These are phyloP conservation scores for Dinomys branickii DNA, from an alignment of 2,113 vertebrate genomes.

Conservation along the genomic window DNA sequence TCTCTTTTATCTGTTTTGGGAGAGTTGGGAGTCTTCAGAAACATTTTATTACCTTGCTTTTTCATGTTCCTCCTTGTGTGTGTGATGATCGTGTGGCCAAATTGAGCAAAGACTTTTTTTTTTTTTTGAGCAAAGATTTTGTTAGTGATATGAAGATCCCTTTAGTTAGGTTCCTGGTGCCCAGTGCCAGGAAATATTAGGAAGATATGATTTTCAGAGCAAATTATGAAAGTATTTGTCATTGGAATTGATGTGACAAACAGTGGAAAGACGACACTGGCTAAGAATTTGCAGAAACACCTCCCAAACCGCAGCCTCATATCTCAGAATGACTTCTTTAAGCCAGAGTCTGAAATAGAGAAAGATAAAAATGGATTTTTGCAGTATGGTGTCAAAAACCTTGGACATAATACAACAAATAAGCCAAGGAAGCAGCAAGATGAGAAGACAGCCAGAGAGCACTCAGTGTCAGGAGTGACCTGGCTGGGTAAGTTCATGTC, in stretches of 20 bases:
- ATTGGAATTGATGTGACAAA: slow-evolving; percentile 93
- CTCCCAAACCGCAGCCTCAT: slow-evolving; percentile 92
- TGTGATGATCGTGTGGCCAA: background rate
- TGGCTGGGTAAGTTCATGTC: background rate
- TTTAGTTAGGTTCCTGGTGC: background rate
- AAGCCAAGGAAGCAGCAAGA: background rate
- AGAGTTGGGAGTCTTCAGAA: background rate
- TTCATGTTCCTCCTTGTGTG: background rate
- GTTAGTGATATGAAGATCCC: background rate
- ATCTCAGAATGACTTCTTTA: slow-evolving; percentile 95
- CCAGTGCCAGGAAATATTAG: slow-evolving; percentile 70
- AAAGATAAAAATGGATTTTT: slow-evolving; percentile 93
- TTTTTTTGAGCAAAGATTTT: too few relatives aligned
- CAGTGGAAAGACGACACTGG: slow-evolving; percentile 95
- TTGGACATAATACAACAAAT: background rate
- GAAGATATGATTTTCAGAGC: slow-evolving; percentile 68
- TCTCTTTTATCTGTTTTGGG: background rate
- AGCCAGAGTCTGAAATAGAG: slow-evolving; percentile 92
- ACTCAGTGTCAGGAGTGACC: background rate
- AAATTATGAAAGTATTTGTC: slow-evolving; percentile 90
- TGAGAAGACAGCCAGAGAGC: background rate
- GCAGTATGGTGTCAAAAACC: slow-evolving; percentile 89
- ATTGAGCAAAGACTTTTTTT: background rate
- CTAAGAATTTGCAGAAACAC: slow-evolving; percentile 88
- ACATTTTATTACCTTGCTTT: background rate